phyloP scores from a whole-genome alignment of 35 echinoderm and acorn worm genomes.

The Lytechinus variegatus region DNA sequence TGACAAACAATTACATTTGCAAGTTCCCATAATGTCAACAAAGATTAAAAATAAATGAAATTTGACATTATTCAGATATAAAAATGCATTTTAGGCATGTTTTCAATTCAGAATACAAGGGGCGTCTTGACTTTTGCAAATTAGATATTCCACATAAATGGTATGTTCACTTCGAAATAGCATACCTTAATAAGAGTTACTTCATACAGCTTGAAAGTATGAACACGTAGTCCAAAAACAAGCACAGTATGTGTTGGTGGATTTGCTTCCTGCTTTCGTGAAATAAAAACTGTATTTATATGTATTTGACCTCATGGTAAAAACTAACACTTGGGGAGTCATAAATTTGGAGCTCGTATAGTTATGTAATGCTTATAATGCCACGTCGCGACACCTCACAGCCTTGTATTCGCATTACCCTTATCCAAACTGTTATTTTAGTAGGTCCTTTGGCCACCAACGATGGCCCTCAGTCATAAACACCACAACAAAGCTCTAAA shows the following conservation, averaged over 20 bases:
- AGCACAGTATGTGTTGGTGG: not conserved
- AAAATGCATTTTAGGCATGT: too few species aligned
- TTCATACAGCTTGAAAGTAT: not conserved
- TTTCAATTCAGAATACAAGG: too few species aligned
- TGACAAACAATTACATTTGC: too few species aligned
- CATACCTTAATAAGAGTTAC: too few species aligned
- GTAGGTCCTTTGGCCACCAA: slow-evolving; percentile 17
- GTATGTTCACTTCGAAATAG: too few species aligned
- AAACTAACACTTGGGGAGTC: not conserved
- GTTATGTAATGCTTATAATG: not conserved
- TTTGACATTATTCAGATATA: too few species aligned
- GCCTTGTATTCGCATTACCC: slow-evolving; percentile 31
- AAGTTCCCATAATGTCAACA: too few species aligned
- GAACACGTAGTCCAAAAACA: not conserved
- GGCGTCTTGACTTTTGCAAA: too few species aligned
- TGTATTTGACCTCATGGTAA: slow-evolving; percentile 19
- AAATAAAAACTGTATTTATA: not conserved
- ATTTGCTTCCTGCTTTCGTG: not conserved
- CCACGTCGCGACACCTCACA: not conserved
- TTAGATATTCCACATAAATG: too few species aligned
- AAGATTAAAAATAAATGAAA: too few species aligned
- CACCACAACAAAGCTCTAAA: not conserved
- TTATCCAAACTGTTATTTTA: slow-evolving; percentile 41
- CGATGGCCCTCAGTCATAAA: slow-evolving; percentile 27
- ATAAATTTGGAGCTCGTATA: slow-evolving; percentile 2